Evolutionary conservation across 2,797 vertebrate genomes (phyloP), one percentile per base, ranked within the genome.

Genomic region (Distichodus sexfasciatus): DNA sequence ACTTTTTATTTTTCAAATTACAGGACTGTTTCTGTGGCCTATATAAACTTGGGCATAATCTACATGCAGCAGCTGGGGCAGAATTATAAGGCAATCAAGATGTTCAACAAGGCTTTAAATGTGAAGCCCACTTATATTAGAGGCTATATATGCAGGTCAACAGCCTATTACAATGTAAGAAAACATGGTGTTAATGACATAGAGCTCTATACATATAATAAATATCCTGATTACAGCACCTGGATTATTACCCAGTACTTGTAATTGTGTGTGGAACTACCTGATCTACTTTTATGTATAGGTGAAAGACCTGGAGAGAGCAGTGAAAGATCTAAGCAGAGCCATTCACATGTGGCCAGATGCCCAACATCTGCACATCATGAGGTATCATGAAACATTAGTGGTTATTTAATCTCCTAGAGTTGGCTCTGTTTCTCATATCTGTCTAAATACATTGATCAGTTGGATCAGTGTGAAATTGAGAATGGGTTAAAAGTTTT

Each of bases 21-120:
- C 72, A 92, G 88, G 60, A 83, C 74, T 61, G 2, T 85, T 63
- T 21, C 46, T 55, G 72, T 85, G 69, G 88, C 90, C 46, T 84
- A 90, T 67, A 51, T 91, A 75, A 93, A 87, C 78, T 86, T 92
- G 78, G 90, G 90, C n/a, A 80, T 92, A 55, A 87, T 92, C 75
- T 74, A 83, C 71, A 81, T 93, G 44, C 72, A 89, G 33, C 76
- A 90, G 62, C 71, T 87, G 63, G 58, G 83, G 64, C 82, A 79
- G 43, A 87, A 88, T 72, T 68, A 73, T 54, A 85, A 91, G 80
- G 90, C 91, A 15, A 82, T 88, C 70, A 72, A 4, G 23, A 72
- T 83, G 50, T 94, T 94, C 84, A 86, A 87, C 59, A 82, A 80
- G 14, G 89, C 87, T 21, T 80, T 93, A 78, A 82, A 70, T 71